Conservation (phyloP, 2,888 invertebrate genomes). For the Thereva unica region DNA sequence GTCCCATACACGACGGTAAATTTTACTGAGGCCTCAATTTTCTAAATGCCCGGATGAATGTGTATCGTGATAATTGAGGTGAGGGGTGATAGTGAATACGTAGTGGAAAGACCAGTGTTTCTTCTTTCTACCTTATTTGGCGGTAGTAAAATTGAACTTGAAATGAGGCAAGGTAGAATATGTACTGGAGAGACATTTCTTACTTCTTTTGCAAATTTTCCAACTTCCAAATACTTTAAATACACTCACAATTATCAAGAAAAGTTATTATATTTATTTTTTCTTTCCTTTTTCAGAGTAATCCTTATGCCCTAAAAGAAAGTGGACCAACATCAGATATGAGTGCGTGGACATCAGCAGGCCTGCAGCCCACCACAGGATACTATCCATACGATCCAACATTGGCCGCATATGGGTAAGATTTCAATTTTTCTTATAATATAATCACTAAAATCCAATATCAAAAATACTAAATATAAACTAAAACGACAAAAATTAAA, state of each 20-base stretch:
- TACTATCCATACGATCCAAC: conserved; percentile 94
- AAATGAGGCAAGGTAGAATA: no score
- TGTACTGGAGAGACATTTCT: no score
- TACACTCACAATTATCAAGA: neutral
- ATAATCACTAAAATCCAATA: no score
- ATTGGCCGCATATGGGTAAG: conserved; percentile 91
- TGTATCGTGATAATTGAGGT: no score
- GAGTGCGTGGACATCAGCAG: conserved; percentile 90
- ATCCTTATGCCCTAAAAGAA: conserved; percentile 87
- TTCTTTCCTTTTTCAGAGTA: conserved; percentile 70
- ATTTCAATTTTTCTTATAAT: neutral
- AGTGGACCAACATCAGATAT: conserved; percentile 82
- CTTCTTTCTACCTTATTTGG: no score
- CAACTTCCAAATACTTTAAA: no score
- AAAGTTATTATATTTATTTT: neutral
- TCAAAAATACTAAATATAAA: no score
- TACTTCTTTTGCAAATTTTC: no score
- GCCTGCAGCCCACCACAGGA: conserved; percentile 86
- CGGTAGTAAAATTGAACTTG: no score
- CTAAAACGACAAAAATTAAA: neutral
- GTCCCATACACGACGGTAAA: neutral
- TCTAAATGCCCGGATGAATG: neutral
- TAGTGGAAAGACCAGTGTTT: no score
- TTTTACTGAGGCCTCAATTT: no score
- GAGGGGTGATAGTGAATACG: no score